Evolutionary conservation across 2,888 invertebrate genomes (phyloP), one percentile per base, ranked within the genome.

Genomic region (Tachystola acroxantha): DNA sequence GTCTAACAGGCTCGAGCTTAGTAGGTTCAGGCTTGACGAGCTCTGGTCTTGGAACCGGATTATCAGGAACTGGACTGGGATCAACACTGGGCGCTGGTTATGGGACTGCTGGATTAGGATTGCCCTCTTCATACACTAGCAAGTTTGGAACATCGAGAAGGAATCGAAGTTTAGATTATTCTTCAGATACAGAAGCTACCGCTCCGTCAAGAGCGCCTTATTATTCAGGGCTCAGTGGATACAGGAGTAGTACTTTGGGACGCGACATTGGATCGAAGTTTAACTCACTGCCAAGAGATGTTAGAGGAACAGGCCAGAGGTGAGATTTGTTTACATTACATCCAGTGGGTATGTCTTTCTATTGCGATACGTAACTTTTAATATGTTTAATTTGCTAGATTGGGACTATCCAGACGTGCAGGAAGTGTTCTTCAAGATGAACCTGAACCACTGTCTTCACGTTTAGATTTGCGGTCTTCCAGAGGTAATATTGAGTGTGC

Each of bases 181-280:
- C 97, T 13, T 97, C 97, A 33, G 98, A 98, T 67, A 97, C 98
- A 0, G 98, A 98, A 85, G 95, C 95, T n/a, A 94, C 94, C 0
- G 93, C 93, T 43, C 94, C 94, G 4, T 91, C 93, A 9, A 88
- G 93, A 43, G 70, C 87, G 49, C 93, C 94, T 34, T 94, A 95
- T 64, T 94, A 95, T 73, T 92, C 93, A 53, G 90, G 85, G 9
- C 63, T 86, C 26, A 84, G 84, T 51, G 84, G 86, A 13, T 86
- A 86, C 37, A 67, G 84, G 37, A 86, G 86, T 63, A 85, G 85
- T 41, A 85, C 86, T 27, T 69, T 89, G 36, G 87, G 89, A 44
- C 80, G 89, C 45, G 91, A 91, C 56, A 89, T 91, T 41, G 84
- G 88, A 46, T 90, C 90, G 7, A 93, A 93, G 72, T 93, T 93